Evolutionary conservation across 2,888 invertebrate species (phyloP).

Genomic region (Ophion costatus): DNA sequence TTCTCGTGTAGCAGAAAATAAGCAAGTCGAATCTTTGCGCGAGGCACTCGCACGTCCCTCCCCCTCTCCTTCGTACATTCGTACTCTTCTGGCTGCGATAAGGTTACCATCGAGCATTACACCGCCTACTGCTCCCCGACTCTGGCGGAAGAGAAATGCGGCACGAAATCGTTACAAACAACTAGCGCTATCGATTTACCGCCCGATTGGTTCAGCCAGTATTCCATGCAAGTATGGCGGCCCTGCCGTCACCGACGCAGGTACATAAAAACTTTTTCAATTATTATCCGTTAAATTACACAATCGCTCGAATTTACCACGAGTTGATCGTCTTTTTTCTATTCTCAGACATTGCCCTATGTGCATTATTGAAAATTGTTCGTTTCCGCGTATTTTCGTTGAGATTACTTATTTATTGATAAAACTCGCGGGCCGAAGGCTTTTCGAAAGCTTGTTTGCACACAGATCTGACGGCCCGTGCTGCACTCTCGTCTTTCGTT

Average conservation of each 20-base stretch:
- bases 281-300: constrained; percentile 71
- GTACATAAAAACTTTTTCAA: constrained; percentile 83
- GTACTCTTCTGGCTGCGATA: constrained; percentile 38
- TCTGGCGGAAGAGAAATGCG: constrained; percentile 64
- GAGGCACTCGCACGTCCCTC: too few species aligned
- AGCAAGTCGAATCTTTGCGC: too few species aligned
- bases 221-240: constrained; percentile 89
- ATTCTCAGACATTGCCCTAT: neutral
- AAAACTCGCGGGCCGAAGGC: too few species aligned
- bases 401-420: too few species aligned
- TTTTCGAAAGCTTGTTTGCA: constrained; percentile 42
- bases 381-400: too few species aligned
- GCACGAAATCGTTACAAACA: constrained; percentile 72
- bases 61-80: neutral
- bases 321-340: neutral
- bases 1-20: too few species aligned
- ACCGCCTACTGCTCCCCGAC: neutral
- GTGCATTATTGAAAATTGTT: neutral
- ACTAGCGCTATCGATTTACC: constrained; percentile 79
- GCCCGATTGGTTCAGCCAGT: constrained; percentile 81
- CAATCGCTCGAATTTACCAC: neutral
- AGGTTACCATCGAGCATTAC: neutral
- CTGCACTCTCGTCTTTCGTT: neutral
- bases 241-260: constrained; percentile 94
- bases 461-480: constrained; percentile 23